phyloP scores from a whole-genome alignment of 2,113 vertebrate genomes.

The Burhinus oedicnemus region DNA sequence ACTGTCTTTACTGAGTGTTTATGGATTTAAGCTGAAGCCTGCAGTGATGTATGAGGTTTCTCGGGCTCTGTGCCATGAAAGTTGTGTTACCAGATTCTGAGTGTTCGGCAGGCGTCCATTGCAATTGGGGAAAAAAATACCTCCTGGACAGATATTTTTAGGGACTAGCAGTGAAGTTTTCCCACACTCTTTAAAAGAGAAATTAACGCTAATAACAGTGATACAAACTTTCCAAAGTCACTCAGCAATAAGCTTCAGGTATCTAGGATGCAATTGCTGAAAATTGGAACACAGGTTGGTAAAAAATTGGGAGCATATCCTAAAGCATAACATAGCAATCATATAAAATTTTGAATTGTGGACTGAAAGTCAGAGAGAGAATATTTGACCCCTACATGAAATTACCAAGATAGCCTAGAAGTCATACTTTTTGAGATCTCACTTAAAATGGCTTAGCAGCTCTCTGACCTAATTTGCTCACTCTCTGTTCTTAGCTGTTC shows the following conservation, averaged over 20 bases:
- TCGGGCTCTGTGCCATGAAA: neutral
- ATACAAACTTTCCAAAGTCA: neutral
- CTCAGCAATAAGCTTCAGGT: neutral
- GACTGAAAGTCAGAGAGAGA: neutral
- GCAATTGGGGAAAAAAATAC: neutral
- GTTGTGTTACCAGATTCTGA: neutral
- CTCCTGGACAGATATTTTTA: neutral
- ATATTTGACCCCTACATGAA: neutral
- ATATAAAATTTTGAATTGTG: neutral
- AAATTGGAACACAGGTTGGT: neutral
- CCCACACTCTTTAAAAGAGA: neutral
- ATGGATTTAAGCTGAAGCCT: constrained; percentile 44
- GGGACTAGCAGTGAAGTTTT: neutral
- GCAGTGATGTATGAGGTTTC: constrained; percentile 22
- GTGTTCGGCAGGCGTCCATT: neutral
- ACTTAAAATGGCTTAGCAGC: neutral
- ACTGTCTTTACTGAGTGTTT: constrained; percentile 28
- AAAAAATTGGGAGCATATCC: neutral
- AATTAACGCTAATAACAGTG: neutral
- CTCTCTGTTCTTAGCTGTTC: constrained; percentile 1
- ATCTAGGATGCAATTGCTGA: neutral
- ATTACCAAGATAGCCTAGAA: neutral
- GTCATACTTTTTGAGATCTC: neutral
- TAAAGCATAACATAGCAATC: neutral
- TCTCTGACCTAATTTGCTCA: neutral